A percentile compares a stretch with the other conserved stretches of the same genome.
Conservation (phyloP, 2,797 vertebrate species). For the Telmatherina bonti region DNA sequence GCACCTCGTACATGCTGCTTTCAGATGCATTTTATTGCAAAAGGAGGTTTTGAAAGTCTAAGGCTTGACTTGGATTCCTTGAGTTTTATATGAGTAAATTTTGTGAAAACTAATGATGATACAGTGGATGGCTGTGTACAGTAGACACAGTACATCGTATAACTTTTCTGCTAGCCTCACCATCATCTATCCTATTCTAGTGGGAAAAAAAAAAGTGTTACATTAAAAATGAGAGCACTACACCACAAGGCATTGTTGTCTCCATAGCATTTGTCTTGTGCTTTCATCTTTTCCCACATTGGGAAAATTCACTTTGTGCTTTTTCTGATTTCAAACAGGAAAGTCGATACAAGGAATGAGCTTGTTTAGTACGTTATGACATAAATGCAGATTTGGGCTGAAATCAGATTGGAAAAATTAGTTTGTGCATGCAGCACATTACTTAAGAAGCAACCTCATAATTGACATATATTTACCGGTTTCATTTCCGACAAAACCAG, state of each 20-base stretch:
- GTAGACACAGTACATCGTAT: not conserved
- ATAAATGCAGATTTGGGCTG: conserved; percentile 24
- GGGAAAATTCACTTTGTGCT: conserved; percentile 31
- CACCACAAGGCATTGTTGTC: not conserved
- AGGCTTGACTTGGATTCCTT: not conserved
- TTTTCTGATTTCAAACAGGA: conserved; percentile 17
- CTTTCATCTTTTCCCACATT: conserved; percentile 50
- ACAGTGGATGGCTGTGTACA: not conserved
- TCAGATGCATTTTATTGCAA: not conserved
- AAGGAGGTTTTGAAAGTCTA: not conserved
- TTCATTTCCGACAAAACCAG: conserved; percentile 24
- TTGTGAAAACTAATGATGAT: not conserved
- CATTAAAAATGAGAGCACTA: not conserved
- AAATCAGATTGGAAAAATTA: conserved; percentile 39
- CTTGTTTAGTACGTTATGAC: conserved; percentile 31
- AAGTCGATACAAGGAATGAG: too few species aligned
- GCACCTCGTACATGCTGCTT: not conserved
- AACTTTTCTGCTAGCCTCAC: not conserved
- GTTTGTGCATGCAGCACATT: not conserved
- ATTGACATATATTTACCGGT: conserved; percentile 19
- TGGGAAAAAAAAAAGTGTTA: not conserved
- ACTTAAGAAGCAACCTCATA: conserved; percentile 20
- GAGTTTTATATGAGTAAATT: not conserved
- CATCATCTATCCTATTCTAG: not conserved
- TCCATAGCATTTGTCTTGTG: conserved; percentile 35